Conservation (phyloP, 2,888 invertebrate species). For the Iselma pallidipennis region DNA sequence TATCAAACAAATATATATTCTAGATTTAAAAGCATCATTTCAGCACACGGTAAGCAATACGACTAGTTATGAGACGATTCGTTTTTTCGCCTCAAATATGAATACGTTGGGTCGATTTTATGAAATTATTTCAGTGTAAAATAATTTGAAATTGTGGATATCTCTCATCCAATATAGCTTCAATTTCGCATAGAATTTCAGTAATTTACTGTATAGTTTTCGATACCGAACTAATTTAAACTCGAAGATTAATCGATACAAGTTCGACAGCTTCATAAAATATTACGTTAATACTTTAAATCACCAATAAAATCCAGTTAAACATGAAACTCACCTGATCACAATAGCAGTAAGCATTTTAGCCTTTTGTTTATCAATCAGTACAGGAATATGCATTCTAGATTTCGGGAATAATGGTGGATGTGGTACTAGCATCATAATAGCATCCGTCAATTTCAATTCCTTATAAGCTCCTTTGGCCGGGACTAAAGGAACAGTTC, state of each 20-base stretch:
- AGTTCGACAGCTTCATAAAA: not conserved
- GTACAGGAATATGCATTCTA: slow-evolving; percentile 87
- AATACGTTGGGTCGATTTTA: too few species aligned
- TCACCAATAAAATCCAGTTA: too few species aligned
- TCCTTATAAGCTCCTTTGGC: slow-evolving; percentile 83
- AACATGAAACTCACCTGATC: slow-evolving; percentile 82
- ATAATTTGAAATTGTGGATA: too few species aligned
- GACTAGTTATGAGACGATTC: too few species aligned
- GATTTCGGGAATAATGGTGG: slow-evolving; percentile 88
- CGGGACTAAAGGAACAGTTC: slow-evolving; percentile 71
- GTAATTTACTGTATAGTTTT: not conserved
- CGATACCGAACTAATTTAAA: not conserved
- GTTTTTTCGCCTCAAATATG: too few species aligned
- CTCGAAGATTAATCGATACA: not conserved
- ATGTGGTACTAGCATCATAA: slow-evolving; percentile 85
- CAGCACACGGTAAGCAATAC: not conserved
- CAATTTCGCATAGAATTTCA: not conserved
- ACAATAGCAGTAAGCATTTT: slow-evolving; percentile 76
- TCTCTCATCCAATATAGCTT: not conserved
- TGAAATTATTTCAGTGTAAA: not conserved
- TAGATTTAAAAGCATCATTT: not conserved
- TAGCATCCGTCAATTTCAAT: slow-evolving; percentile 78
- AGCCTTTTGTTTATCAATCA: slow-evolving; percentile 73
- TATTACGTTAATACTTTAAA: not conserved
- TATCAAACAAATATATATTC: not conserved